Evolutionary conservation across 1,140 invertebrate species (phyloP), one percentile per base, ranked within the genome.

Genomic region (Ceratina calcarata): DNA sequence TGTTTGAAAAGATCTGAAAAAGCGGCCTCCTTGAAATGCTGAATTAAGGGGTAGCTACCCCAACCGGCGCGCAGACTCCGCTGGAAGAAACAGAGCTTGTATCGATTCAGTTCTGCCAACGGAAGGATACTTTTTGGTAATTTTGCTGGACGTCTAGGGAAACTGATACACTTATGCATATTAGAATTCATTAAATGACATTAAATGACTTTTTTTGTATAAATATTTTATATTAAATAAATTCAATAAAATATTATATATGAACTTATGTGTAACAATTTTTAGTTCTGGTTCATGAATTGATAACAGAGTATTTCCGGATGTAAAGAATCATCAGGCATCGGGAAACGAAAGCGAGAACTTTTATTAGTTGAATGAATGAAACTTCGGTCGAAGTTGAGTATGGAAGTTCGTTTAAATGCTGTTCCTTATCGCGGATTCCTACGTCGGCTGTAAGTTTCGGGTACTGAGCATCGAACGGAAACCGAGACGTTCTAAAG

Each of bases 31-130:
- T 45, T 45, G 37, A 45, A 66, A 22, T 58, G 51, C 64, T 78
- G 87, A 88, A 90, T 78, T 82, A 82, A 85, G 69, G 51, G 55
- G 82, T 74, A 45, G 71, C 77, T 81, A 61, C 62, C 68, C 24
- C 74, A 49, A 62, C 65, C 66, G 69, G 57, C 81, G 89, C 89
- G 89, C 89, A 90, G 78, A 70, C 88, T 85, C 83, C n/a, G n/a
- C 58, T 85, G 81, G 82, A 82, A 81, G 82, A 87, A 84, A 82
- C 83, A 87, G 79, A 83, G 73, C 57, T 66, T 73, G 65, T 90
- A 89, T 90, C 81, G 88, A 89, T 89, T 90, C 88, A 89, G 89
- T 87, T 70, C 68, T 89, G 65, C 88, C 88, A 89, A 90, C 88
- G 68, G 64, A 78, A 76, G 77, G 55, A 82, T 70, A 80, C 78